Evolutionary conservation across 1,140 invertebrate genomes (phyloP).

Genomic region (Gonioctena quinquepunctata): DNA sequence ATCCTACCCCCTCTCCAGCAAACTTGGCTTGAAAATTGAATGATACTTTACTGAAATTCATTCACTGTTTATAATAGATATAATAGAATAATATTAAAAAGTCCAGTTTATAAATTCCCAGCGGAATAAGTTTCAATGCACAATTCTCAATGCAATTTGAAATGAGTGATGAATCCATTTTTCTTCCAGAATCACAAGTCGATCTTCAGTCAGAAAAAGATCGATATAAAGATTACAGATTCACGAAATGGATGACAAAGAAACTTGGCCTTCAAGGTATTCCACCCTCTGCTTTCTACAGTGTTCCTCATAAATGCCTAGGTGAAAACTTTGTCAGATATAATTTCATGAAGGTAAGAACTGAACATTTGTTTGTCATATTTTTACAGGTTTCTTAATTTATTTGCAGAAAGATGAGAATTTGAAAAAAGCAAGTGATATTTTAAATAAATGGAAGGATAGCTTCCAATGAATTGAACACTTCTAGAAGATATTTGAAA

Average conservation of each 20-base stretch:
- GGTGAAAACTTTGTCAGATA: constrained; percentile 88
- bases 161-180: no score
- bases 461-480: not conserved
- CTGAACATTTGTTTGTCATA: not conserved
- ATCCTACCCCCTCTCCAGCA: no score
- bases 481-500: not conserved
- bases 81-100: no score
- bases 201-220: constrained; percentile 71
- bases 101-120: no score
- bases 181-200: constrained; percentile 61
- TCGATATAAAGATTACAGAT: constrained; percentile 82
- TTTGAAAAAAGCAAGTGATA: constrained; percentile 68
- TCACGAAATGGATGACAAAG: constrained; percentile 94
- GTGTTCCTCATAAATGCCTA: constrained; percentile 76
- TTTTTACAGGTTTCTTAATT: not conserved
- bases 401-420: constrained; percentile 74
- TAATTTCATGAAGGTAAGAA: constrained; percentile 89
- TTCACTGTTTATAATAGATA: no score
- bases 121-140: no score
- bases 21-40: no score
- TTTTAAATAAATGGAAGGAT: constrained; percentile 66
- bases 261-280: constrained; percentile 92
- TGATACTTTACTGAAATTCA: no score
- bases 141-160: no score
- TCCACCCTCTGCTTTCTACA: constrained; percentile 94